A percentile compares a stretch with the other conserved stretches of the same genome.
Evolutionary conservation across 2,797 vertebrate species (phyloP).

Genomic region (Crax fasciolata): DNA sequence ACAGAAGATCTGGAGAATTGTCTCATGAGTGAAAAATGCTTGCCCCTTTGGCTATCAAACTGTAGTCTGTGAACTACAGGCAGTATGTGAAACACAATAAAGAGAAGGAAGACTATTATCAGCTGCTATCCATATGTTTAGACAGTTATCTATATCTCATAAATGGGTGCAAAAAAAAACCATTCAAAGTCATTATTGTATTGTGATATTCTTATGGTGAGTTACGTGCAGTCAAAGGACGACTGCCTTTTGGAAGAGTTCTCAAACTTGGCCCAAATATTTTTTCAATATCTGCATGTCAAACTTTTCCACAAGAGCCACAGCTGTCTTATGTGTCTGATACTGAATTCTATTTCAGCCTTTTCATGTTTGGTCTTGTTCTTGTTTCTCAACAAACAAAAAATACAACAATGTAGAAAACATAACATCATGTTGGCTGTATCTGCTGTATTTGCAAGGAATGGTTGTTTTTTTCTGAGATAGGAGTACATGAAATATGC

Average conservation of each 20-base stretch:
- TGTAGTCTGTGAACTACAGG: background rate
- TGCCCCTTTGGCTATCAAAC: fast-evolving
- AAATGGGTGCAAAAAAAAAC: background rate
- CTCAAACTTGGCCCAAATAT: background rate
- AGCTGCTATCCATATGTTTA: background rate
- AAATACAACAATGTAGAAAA: background rate
- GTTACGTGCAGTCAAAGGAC: background rate
- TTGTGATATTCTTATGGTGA: background rate
- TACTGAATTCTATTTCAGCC: background rate
- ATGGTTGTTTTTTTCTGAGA: background rate
- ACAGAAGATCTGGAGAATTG: background rate
- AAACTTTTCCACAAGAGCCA: background rate
- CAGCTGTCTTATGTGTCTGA: background rate
- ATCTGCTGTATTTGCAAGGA: background rate
- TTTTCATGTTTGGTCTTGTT: background rate
- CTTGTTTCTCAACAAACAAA: background rate
- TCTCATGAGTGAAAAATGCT: background rate
- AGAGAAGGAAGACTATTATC: background rate
- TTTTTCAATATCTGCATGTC: background rate
- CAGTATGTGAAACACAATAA: background rate
- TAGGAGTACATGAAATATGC: background rate
- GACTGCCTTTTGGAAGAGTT: background rate
- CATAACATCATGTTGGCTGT: background rate
- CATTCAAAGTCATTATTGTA: background rate
- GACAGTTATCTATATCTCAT: background rate